Evolutionary conservation across 2,797 vertebrate genomes (phyloP).

Genomic region (Enteromius mattozi): DNA sequence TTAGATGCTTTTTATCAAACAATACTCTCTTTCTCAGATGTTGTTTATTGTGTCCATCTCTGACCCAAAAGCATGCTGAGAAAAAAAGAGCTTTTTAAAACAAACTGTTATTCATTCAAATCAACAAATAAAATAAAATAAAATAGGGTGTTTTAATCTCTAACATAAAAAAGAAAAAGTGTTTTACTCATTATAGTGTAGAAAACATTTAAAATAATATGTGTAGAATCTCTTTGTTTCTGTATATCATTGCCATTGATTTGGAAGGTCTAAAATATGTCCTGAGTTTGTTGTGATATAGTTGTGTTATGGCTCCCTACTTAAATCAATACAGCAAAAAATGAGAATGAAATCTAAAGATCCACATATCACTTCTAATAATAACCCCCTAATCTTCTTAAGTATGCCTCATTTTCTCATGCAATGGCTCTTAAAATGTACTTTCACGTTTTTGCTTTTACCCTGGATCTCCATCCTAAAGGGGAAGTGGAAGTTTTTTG

Average conservation of each 20-base stretch:
- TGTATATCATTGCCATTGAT: not conserved
- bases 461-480: slow-evolving; percentile 1
- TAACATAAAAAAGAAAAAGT: not conserved
- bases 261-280: not conserved
- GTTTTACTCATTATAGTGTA: not conserved
- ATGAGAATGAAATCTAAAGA: not conserved
- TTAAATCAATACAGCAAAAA: not conserved
- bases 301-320: no score
- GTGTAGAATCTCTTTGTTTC: not conserved
- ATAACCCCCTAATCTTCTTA: not conserved
- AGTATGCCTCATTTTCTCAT: slow-evolving; percentile 15
- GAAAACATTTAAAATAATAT: not conserved
- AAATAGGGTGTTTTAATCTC: not conserved
- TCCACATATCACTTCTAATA: not conserved
- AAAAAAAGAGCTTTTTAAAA: slow-evolving; percentile 19
- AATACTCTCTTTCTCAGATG: slow-evolving; percentile 6
- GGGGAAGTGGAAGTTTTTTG: not conserved
- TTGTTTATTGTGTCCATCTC: slow-evolving; percentile 8
- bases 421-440: slow-evolving; percentile 26
- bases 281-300: no score
- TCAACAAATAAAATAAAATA: not conserved
- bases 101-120: not conserved
- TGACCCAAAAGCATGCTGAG: slow-evolving; percentile 22
- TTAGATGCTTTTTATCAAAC: slow-evolving; percentile 28
- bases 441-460: slow-evolving; percentile 1